phyloP scores from a whole-genome alignment of 1,140 invertebrate species.

The Pogonomyrmex barbatus region DNA sequence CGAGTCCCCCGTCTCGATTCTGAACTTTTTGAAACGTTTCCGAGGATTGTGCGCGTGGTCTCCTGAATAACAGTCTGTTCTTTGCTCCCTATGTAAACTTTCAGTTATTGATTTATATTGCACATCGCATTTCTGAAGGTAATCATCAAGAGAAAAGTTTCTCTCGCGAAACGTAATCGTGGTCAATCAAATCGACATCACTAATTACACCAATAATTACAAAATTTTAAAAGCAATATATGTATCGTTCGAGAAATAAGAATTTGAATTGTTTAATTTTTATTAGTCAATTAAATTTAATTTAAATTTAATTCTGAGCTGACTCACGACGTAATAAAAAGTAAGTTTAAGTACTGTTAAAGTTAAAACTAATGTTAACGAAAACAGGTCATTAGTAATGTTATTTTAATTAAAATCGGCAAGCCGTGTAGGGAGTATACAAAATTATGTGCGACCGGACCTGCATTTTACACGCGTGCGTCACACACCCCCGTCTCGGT shows the following conservation, averaged over 20 bases:
- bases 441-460: not conserved
- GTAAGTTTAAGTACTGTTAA: not conserved
- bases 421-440: not conserved
- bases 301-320: not conserved
- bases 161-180: not conserved
- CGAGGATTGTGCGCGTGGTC: conserved; percentile 45
- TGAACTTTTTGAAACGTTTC: conserved; percentile 59
- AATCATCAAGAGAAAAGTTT: not conserved
- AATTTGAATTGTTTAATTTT: not conserved
- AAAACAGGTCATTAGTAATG: not conserved
- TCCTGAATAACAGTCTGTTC: conserved; percentile 35
- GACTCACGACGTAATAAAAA: not conserved
- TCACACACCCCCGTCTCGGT: not conserved
- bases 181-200: not conserved
- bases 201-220: not conserved
- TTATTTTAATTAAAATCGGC: not conserved
- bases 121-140: not conserved
- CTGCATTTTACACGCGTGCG: not conserved
- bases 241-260: not conserved
- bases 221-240: not conserved
- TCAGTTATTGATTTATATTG: conserved; percentile 42
- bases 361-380: not conserved
- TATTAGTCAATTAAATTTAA: not conserved
- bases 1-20: conserved; percentile 41
- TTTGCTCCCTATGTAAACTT: not conserved